Base-by-base conservation (phyloP, 2,113 vertebrate genomes). In the Pardalotus punctatus region DNA sequence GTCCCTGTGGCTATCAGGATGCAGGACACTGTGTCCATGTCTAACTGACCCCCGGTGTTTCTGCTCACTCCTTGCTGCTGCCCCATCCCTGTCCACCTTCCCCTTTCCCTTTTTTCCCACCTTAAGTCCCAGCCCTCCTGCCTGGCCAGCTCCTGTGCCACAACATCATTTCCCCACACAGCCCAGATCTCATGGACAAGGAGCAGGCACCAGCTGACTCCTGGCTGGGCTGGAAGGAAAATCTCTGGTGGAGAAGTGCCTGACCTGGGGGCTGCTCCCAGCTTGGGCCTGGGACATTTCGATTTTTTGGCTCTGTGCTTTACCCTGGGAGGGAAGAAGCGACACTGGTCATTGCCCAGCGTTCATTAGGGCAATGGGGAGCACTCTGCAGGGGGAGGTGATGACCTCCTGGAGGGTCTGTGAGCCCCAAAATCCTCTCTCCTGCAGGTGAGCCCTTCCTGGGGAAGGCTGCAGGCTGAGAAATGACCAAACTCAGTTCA, bases 241-340 rank as follows among this genome's bases (percentile, higher is more conserved):
- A 40, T 69, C n/a, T 21, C 4, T 15, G 0, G 19, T 10, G 25
- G 16, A 28, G 47, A 62, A 58, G 16, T 67, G n/a, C 62, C 61
- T 66, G 57, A 21, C 10, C 56, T 42, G 36, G 65, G 54, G 35
- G 54, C 87, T 77, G 43, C 64, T 90, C 29, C 58, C 61, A 17
- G 38, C 36, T 16, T 0, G 0, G 67, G 25, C 10, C 31, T 0
- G 0, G 38, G 25, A 18, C 36, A 18, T 5, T 6, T 23, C 0
- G 0, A 21, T 70, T 50, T 42, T 61, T 18, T 17, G 12, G 42
- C 27, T 73, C 29, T 3, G 2, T 54, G 47, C 48, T 70, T 81
- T 54, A 36, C 20, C 10, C 31, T 54, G 20, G 0, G 1, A 47
- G 50, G 40, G 43, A 47, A 90, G 35, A 45, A 60, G 24, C 29